phyloP scores from a whole-genome alignment of 2,113 vertebrate species.

The Poicephalus gulielmi region DNA sequence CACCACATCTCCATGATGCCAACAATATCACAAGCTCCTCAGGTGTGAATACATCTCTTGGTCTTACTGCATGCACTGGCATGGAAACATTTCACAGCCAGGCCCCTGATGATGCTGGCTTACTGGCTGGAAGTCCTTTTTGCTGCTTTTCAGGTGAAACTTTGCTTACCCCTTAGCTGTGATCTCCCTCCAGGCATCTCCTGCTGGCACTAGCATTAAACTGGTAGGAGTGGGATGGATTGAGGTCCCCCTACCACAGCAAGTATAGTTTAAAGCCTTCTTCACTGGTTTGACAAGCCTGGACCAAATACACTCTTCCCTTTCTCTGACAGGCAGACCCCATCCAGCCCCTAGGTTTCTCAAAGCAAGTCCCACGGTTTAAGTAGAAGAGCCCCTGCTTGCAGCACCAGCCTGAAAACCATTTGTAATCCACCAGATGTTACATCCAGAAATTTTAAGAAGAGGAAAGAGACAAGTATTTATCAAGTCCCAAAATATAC shows the following conservation, averaged over 20 bases:
- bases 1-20: background rate
- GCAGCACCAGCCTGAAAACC: background rate
- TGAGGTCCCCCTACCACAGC: background rate
- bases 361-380: background rate
- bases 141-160: background rate
- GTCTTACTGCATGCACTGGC: background rate
- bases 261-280: background rate
- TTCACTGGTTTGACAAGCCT: background rate
- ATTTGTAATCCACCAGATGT: background rate
- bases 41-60: background rate
- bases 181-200: background rate
- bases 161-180: background rate
- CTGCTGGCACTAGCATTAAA: background rate
- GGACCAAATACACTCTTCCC: background rate
- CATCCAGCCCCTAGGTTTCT: background rate
- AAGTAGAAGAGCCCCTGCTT: background rate
- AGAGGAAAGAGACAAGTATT: background rate
- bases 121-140: background rate
- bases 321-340: background rate
- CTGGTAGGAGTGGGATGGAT: background rate
- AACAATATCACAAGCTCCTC: background rate
- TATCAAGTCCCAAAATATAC: background rate
- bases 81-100: background rate
- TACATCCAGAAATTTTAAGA: background rate
- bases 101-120: background rate